Conservation (phyloP, 2,888 invertebrate genomes). For the Coleophora flavipennella region DNA sequence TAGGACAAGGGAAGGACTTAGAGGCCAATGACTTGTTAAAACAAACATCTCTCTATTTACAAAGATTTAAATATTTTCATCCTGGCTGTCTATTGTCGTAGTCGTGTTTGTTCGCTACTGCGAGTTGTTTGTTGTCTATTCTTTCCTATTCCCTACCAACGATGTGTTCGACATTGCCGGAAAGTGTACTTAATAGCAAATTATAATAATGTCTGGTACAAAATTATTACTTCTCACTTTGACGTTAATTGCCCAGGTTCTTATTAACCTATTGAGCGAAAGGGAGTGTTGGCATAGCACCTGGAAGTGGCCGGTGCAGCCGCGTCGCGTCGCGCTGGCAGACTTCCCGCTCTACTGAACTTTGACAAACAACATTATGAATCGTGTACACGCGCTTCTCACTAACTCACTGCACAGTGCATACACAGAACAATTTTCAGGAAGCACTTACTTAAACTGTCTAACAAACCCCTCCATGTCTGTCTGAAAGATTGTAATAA, state of each 20-base stretch:
- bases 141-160: neutral
- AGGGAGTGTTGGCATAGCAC: slow-evolving; percentile 34
- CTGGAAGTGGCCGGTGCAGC: slow-evolving; percentile 56
- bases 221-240: slow-evolving; percentile 11
- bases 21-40: slow-evolving; percentile 45
- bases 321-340: slow-evolving; percentile 61
- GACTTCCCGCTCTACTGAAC: slow-evolving; percentile 65
- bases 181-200: neutral
- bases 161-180: neutral
- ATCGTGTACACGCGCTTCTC: slow-evolving; percentile 21
- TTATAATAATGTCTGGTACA: slow-evolving; percentile 2
- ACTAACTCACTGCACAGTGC: slow-evolving; percentile 26
- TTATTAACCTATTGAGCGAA: slow-evolving; percentile 26
- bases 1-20: slow-evolving; percentile 36
- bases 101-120: neutral
- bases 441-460: neutral
- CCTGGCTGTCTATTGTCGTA: neutral
- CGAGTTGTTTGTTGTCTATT: neutral
- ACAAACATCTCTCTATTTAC: slow-evolving; percentile 22
- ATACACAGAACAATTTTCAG: slow-evolving; percentile 6
- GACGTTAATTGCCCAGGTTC: slow-evolving; percentile 23
- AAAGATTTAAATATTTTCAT: slow-evolving; percentile 3
- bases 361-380: slow-evolving; percentile 53
- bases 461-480: neutral
- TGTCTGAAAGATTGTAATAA: too few relatives aligned